Percentiles rank a stretch among this genome's conserved stretches.
These are phyloP conservation scores for Graphium colonna DNA, from an alignment of 2,888 invertebrate genomes.

Conservation along the genomic window DNA sequence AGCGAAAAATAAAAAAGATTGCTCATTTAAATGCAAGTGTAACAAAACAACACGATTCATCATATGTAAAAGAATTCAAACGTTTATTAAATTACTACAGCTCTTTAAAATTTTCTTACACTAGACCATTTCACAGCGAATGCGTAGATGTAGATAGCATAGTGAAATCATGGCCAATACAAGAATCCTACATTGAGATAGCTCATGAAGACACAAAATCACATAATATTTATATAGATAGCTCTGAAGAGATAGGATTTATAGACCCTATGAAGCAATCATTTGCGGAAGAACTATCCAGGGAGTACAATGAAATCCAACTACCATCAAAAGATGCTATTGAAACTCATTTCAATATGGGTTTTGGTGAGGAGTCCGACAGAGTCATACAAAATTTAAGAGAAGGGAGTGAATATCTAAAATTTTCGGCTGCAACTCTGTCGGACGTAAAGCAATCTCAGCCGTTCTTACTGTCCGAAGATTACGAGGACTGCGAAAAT, in stretches of 20 bases:
- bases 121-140: conserved; percentile 60
- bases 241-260: conserved; percentile 26
- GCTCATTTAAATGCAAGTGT: conserved; percentile 51
- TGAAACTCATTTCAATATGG: conserved; percentile 72
- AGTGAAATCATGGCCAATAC: conserved; percentile 56
- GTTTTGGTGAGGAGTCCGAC: conserved; percentile 81
- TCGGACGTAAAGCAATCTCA: conserved; percentile 79
- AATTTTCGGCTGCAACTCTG: conserved; percentile 80
- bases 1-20: conserved; percentile 65
- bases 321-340: conserved; percentile 38
- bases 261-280: conserved; percentile 48
- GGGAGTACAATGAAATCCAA: conserved; percentile 40
- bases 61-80: conserved; percentile 55
- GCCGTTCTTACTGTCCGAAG: conserved; percentile 67
- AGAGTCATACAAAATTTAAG: conserved; percentile 75
- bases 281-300: conserved; percentile 56
- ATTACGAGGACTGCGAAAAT: conserved; percentile 35
- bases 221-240: conserved; percentile 42
- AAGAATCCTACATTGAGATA: conserved; percentile 27
- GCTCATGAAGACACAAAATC: conserved; percentile 29
- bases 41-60: conserved; percentile 37
- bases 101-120: conserved; percentile 63
- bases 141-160: conserved; percentile 46
- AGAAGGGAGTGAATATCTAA: conserved; percentile 55
- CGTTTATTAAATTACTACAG: conserved; percentile 54